Conservation (phyloP, 2,888 invertebrate genomes). For the Tetragonisca angustula region DNA sequence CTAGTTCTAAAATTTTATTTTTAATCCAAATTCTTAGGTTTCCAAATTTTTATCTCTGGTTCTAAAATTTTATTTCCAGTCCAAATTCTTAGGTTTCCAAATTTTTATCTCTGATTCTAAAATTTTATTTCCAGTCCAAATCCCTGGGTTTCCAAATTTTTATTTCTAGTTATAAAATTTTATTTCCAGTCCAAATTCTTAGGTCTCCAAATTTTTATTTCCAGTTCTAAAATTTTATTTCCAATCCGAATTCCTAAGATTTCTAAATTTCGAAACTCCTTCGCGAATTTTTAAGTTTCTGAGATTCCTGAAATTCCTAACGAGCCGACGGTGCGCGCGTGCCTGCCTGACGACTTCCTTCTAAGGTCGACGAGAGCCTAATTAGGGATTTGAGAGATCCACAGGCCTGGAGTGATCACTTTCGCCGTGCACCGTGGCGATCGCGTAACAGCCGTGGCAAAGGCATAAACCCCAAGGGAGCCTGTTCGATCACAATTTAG, state of each 20-base stretch:
- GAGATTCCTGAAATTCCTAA: no score
- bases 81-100: not conserved
- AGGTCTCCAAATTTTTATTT: not conserved
- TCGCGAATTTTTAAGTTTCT: no score
- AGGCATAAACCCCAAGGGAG: slow-evolving; percentile 7
- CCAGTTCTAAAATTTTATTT: no score
- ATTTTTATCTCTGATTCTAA: no score
- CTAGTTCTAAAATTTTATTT: no score
- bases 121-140: no score
- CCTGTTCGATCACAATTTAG: slow-evolving; percentile 9
- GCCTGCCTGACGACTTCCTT: not conserved
- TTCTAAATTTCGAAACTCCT: not conserved
- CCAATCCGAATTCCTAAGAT: not conserved
- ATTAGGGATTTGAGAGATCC: not conserved
- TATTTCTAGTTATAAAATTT: no score
- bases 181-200: not conserved
- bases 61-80: no score
- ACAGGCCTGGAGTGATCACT: not conserved
- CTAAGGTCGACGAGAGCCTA: not conserved
- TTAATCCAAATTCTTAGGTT: no score
- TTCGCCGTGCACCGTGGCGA: not conserved
- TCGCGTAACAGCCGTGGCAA: not conserved
- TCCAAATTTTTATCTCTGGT: no score
- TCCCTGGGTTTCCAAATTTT: not conserved
- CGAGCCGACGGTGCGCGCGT: no score